Evolutionary conservation across 2,797 vertebrate species (phyloP).

Genomic region (Trichosurus vulpecula): DNA sequence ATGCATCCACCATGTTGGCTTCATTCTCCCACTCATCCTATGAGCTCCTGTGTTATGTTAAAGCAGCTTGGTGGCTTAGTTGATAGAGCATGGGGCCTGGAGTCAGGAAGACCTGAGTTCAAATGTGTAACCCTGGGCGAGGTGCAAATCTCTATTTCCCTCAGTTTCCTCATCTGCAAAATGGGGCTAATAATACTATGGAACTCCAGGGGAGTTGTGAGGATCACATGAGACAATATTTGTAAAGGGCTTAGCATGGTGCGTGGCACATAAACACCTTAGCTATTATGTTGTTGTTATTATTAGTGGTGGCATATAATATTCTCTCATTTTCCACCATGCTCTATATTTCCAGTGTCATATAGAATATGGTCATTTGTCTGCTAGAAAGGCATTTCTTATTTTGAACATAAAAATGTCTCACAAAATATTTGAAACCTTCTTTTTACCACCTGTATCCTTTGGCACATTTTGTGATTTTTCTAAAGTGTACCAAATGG

Average conservation of each 20-base stretch:
- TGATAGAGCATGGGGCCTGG: not conserved
- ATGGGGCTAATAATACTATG: not conserved
- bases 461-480: not conserved
- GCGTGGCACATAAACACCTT: not conserved
- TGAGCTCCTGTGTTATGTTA: not conserved
- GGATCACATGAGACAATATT: not conserved
- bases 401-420: not conserved
- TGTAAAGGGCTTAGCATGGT: not conserved
- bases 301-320: not conserved
- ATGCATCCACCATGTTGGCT: not conserved
- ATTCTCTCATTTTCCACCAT: not conserved
- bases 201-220: not conserved
- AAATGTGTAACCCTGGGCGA: not conserved
- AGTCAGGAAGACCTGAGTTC: not conserved
- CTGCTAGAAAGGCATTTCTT: not conserved
- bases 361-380: not conserved
- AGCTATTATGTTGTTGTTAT: not conserved
- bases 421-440: not conserved
- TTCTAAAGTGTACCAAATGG: not conserved
- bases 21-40: not conserved
- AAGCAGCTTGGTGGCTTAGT: not conserved
- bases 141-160: not conserved
- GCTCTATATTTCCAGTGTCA: not conserved
- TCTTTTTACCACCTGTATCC: not conserved
- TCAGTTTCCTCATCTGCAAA: not conserved